Percentiles rank a stretch among this genome's conserved stretches.
Evolutionary conservation across 2,797 vertebrate species (phyloP).

Genomic region (Ficedula albicollis): DNA sequence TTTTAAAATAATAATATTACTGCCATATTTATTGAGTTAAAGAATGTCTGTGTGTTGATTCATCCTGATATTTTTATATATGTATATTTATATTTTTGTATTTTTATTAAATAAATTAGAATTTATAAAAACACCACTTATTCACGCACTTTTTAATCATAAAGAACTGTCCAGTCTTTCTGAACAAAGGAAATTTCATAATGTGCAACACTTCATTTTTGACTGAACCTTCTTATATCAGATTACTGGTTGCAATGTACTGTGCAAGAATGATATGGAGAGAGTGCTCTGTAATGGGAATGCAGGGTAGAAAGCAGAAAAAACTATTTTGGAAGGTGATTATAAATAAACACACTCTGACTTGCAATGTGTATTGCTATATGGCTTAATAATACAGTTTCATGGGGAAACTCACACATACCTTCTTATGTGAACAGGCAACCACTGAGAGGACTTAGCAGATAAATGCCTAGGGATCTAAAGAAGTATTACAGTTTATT

Average conservation of each 20-base stretch:
- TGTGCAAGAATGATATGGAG: neutral
- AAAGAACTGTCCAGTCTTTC: neutral
- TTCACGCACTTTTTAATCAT: slow-evolving; percentile 26
- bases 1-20: slow-evolving; percentile 58
- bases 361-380: neutral
- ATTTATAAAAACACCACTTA: slow-evolving; percentile 74
- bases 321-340: neutral
- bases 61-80: slow-evolving; percentile 81
- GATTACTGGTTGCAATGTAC: neutral
- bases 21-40: slow-evolving; percentile 80
- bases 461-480: neutral
- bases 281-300: neutral
- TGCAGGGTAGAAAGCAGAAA: neutral
- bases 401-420: neutral
- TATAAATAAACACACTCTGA: neutral
- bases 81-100: slow-evolving; percentile 87
- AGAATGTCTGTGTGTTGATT: slow-evolving; percentile 75
- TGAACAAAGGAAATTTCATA: neutral
- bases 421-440: neutral
- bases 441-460: neutral
- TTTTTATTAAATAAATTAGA: slow-evolving; percentile 83
- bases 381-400: neutral
- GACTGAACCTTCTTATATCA: neutral
- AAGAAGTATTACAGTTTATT: neutral
- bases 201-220: neutral